Evolutionary conservation across 2,113 vertebrate genomes (phyloP).

Genomic region (Hipposideros armiger): DNA sequence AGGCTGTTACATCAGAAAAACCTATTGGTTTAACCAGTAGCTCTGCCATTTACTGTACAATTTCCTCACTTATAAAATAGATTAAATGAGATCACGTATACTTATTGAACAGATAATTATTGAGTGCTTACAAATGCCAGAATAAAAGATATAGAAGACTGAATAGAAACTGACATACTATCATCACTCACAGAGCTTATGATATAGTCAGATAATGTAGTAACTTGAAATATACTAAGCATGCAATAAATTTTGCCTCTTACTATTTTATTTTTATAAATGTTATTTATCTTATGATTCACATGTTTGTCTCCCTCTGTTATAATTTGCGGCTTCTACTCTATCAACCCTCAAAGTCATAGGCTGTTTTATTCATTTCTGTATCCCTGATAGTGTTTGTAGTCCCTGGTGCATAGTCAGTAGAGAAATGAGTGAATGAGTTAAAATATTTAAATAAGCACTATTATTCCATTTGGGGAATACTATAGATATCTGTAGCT

Average conservation of each 20-base stretch:
- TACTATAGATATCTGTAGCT: neutral
- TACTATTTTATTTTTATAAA: constrained; percentile 18
- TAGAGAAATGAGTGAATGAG: neutral
- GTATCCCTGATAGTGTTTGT: neutral
- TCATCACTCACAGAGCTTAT: neutral
- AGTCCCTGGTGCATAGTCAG: neutral
- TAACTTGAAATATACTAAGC: neutral
- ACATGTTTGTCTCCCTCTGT: neutral
- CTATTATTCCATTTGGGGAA: neutral
- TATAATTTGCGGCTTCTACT: neutral
- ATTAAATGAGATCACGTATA: neutral
- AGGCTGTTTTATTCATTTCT: neutral
- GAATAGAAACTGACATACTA: neutral
- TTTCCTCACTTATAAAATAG: neutral
- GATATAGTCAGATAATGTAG: neutral
- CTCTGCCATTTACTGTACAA: neutral
- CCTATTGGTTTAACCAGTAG: neutral
- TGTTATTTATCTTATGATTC: constrained; percentile 5
- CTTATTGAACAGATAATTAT: neutral
- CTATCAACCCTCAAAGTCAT: neutral
- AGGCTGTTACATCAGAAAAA: neutral
- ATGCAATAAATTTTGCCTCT: neutral
- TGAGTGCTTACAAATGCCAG: neutral
- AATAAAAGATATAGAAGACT: neutral
- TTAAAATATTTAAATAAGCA: neutral